Percentiles rank a stretch among this genome's conserved stretches.
phyloP scores from a whole-genome alignment of 2,888 invertebrate genomes.

The Creontiades dilutus region DNA sequence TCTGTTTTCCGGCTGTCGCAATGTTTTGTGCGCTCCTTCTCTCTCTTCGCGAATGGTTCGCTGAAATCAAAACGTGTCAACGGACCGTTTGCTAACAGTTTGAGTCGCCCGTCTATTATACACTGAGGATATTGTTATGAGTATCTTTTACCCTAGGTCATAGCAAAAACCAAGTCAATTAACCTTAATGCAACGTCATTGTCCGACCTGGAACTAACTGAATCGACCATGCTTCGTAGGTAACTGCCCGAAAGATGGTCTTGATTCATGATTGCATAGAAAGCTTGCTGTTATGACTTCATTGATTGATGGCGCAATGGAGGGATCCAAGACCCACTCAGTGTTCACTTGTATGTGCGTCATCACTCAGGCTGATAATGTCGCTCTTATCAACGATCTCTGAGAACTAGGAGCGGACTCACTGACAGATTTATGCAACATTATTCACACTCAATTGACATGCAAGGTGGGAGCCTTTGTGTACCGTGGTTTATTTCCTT shows the following conservation, averaged over 20 bases:
- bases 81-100: no score
- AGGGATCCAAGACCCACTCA: not conserved
- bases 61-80: no score
- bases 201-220: not conserved
- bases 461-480: conserved; percentile 30
- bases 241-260: not conserved
- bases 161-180: no score
- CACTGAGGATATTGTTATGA: no score
- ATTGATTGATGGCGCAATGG: not conserved
- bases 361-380: conserved; percentile 27
- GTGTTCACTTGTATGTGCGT: conserved; percentile 5
- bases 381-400: not conserved
- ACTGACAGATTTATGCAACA: conserved; percentile 8
- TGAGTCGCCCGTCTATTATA: no score
- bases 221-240: not conserved
- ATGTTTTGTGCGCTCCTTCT: no score
- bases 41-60: no score
- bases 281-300: not conserved
- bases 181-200: not conserved
- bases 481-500: not conserved
- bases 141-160: no score
- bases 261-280: conserved; percentile 1
- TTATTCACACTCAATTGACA: conserved; percentile 35
- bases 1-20: no score
- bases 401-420: not conserved